Conservation (phyloP, 1,140 invertebrate species). For the Drosophila tsacasi region DNA sequence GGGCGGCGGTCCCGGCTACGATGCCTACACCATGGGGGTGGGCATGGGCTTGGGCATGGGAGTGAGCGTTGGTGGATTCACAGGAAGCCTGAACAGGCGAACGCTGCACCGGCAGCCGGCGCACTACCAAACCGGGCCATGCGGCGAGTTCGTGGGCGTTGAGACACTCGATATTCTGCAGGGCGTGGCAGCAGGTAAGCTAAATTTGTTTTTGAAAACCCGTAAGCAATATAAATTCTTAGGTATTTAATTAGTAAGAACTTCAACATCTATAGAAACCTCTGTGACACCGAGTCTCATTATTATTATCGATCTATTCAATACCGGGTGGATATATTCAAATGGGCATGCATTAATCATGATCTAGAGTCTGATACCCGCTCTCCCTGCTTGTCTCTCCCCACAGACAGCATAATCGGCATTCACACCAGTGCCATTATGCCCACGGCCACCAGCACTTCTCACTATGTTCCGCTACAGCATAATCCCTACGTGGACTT, state of each 20-base stretch:
- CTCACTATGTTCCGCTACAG: constrained; percentile 65
- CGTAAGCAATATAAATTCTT: not conserved
- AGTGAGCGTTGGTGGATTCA: constrained; percentile 46
- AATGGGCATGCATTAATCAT: constrained; percentile 27
- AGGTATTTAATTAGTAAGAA: not conserved
- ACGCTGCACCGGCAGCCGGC: constrained; percentile 57
- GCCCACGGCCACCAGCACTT: constrained; percentile 26
- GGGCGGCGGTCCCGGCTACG: constrained; percentile 50
- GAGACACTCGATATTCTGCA: constrained; percentile 83
- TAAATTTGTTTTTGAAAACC: no score
- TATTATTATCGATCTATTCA: not conserved
- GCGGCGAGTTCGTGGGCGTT: constrained; percentile 76
- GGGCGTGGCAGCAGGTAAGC: constrained; percentile 72
- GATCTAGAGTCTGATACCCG: constrained; percentile 1
- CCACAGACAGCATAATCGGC: constrained; percentile 83
- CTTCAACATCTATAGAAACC: no score
- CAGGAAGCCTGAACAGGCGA: constrained; percentile 72
- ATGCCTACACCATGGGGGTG: constrained; percentile 45
- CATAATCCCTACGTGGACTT: constrained; percentile 78
- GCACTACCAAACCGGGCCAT: constrained; percentile 46
- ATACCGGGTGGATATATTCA: not conserved
- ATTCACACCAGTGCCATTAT: constrained; percentile 66
- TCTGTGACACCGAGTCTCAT: not conserved
- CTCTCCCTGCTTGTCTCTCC: not conserved
- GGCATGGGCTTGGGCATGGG: constrained; percentile 15